These are phyloP conservation scores for Hydropsyche betteni DNA, from an alignment of 2,888 invertebrate species.

Conservation along the genomic window DNA sequence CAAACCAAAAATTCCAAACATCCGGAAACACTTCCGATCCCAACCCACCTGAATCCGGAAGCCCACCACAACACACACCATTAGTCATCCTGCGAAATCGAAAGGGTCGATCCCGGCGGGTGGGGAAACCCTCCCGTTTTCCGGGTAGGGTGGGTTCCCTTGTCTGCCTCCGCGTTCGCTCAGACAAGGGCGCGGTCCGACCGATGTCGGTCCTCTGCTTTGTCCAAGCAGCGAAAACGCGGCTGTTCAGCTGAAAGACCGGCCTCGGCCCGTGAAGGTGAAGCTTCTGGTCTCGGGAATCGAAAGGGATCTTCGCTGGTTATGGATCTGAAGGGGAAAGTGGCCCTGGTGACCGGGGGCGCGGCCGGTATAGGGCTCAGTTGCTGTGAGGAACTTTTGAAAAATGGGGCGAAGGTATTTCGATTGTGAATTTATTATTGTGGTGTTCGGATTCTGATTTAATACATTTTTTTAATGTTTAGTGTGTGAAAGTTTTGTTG, in stretches of 20 bases:
- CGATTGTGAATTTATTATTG: conserved; percentile 50
- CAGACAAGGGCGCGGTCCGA: conserved; percentile 40
- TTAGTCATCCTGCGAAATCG: too few relatives aligned
- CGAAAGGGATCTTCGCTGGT: conserved; percentile 39
- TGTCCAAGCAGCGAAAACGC: too few relatives aligned
- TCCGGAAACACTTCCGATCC: too few relatives aligned
- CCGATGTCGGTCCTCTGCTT: not conserved
- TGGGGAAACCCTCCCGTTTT: not conserved
- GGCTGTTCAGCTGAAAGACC: too few relatives aligned
- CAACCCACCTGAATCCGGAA: too few relatives aligned
- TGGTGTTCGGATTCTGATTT: too few relatives aligned
- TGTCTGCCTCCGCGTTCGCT: conserved; percentile 11
- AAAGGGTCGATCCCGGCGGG: conserved; percentile 1
- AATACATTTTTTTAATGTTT: too few relatives aligned
- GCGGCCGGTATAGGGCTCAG: conserved; percentile 78
- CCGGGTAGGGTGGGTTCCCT: conserved; percentile 22
- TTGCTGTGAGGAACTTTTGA: conserved; percentile 76
- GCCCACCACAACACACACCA: too few relatives aligned
- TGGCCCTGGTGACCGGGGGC: conserved; percentile 77
- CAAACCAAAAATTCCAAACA: too few relatives aligned
- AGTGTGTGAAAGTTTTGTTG: too few relatives aligned
- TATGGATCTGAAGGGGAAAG: conserved; percentile 80
- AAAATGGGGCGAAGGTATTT: conserved; percentile 76
- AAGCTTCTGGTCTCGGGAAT: too few relatives aligned
- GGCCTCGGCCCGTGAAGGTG: too few relatives aligned